Base-by-base conservation (phyloP, 1,140 invertebrate species). In the Drosophila seguyi region DNA sequence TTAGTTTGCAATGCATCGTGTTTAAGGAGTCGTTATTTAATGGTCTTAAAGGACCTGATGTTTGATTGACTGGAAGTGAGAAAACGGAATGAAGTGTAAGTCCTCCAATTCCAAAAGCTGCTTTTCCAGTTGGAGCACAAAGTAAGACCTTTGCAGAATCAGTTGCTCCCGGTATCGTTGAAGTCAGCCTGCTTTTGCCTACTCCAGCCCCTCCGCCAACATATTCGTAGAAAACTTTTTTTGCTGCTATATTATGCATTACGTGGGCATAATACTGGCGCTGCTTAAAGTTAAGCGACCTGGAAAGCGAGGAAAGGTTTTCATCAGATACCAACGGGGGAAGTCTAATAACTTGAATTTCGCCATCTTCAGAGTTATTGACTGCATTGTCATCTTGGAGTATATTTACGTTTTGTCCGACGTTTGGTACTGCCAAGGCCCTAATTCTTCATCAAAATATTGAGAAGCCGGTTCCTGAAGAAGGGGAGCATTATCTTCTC, bases 231-330 rank as follows among this genome's bases (percentile, higher is more conserved):
- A 41, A 41, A 18, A 18, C 10, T 10, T 18, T 41, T 41, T 41
- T 41, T 14, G 3, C 27, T 27, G 27, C 27, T 34, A 34, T 34
- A 34, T 34, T 55, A 55, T 25, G 31, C 52, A 55, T 38, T n/a
- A n/a, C n/a, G n/a, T n/a, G n/a, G n/a, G n/a, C n/a, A 55, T 38
- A 55, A 25, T 55, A 25, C 8, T 55, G 34, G 10, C 52, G 22
- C 11, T 56, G 34, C 14, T 39, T 55, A 7, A 38, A 38, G 20
- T 39, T 56, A 7, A 39, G 53, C 2, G 20, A 56, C 39, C 39
- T 41, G 10, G 34, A 22, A 53, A 53, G 31, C 14, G 52, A 55
- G 20, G 20, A 11, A 38, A n/a, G 52, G 4, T 3, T 25, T 1
- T 56, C 20, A 10, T 56, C 16, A 7, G 20, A 56, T 27, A 56